Evolutionary conservation across 2,888 invertebrate species (phyloP), one percentile per base, ranked within the genome.

Genomic region (Caenorhabditis virilis): DNA sequence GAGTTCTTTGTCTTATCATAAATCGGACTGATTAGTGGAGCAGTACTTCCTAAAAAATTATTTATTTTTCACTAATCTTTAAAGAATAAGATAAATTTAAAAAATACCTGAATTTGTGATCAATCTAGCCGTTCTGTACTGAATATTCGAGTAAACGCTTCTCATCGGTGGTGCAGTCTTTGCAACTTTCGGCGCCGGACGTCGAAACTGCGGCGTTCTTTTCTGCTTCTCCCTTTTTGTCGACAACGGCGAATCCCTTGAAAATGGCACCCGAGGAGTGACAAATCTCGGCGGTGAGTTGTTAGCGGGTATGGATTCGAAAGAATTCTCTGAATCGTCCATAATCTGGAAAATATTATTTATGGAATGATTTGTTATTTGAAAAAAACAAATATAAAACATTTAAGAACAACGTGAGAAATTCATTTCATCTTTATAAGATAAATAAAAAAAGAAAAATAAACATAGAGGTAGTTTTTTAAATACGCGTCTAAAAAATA

Each of bases 1-100:
- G 87, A 84, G 63, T 86, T 75, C 35, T 74, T 82, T 33, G 73
- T 72, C 20, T 78, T 81, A 72, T 85, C 82, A 78, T 86, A 86
- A 22, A 71, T 67, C 2, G 80, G 78, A 57, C 57, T 61, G 22
- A 25, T 23, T 11, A 57, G 33, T 2, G 49, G 53, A 15, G 23
- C 9, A 1, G 46, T 49, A 7, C 36, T 39, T 16, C 52, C 65
- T 43, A 47, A 22, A 61, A 45, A 48, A n/a, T n/a, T n/a, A n/a
- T 11, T 22, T 35, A 13, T 7, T 26, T 3, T n/a, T 45, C 27
- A 9, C 7, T 50, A 25, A 9, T 25, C 2, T 4, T 33, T 30
- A 2, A 39, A 26, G 33, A 20, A 26, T 25, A 22, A 13, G 2
- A 43, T 42, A 18, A 15, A 41, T 22, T 39, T 39, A 53, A 20